A percentile compares a stretch with the other conserved stretches of the same genome.
phyloP scores from a whole-genome alignment of 1,140 invertebrate species.

The Paramacrobiotus metropolitanus region DNA sequence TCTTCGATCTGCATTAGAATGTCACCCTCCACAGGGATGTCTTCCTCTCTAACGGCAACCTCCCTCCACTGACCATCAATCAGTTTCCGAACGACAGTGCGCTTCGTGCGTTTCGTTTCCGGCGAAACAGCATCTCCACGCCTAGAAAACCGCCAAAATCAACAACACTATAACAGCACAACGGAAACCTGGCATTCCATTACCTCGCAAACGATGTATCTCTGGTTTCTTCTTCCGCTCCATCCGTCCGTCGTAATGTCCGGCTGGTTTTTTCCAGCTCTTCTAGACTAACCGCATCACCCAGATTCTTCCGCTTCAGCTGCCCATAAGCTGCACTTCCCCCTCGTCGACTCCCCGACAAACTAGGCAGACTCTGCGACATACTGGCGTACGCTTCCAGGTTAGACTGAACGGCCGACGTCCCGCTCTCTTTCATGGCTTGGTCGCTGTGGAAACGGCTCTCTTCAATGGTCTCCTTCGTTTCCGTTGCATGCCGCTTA shows the following conservation, averaged over 20 bases:
- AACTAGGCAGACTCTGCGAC: conserved; percentile 1
- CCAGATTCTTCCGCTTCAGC: neutral
- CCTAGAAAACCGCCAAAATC: neutral
- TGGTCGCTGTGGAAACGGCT: neutral
- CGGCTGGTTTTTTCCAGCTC: neutral
- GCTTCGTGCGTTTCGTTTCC: conserved; percentile 1
- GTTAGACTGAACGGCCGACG: neutral
- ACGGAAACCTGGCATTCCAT: no score
- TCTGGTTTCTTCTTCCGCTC: neutral
- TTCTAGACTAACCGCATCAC: neutral
- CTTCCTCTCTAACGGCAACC: neutral
- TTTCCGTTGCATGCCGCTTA: neutral
- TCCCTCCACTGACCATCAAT: neutral
- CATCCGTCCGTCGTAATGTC: neutral
- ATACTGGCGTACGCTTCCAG: neutral
- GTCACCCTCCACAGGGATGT: neutral
- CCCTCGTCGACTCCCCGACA: neutral
- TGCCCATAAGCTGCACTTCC: neutral
- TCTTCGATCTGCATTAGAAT: neutral
- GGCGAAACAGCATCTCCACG: neutral
- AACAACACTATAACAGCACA: no score
- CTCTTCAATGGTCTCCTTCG: conserved; percentile 1
- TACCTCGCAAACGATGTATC: neutral
- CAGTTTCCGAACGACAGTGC: neutral
- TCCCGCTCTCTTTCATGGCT: neutral